Evolutionary conservation across 2,888 invertebrate species (phyloP).

Genomic region (Caenorhabditis uteleia): DNA sequence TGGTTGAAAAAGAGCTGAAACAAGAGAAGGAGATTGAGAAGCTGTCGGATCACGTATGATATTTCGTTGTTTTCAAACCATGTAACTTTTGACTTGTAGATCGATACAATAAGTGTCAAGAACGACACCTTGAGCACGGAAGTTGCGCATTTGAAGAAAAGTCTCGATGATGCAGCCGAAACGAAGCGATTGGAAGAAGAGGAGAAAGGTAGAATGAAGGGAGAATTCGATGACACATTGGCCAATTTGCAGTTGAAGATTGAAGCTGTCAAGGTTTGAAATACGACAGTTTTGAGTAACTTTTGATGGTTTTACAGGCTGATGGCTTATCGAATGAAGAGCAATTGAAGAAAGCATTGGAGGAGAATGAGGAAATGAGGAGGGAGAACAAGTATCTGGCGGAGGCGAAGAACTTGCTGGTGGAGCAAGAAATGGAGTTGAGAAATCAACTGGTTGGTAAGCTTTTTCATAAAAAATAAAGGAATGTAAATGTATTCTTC

Average conservation of each 20-base stretch:
- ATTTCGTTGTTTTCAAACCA: no score
- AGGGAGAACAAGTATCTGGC: conserved; percentile 18
- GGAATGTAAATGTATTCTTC: not conserved
- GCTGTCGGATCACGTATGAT: conserved; percentile 6
- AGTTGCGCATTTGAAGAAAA: not conserved
- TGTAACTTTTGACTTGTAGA: no score
- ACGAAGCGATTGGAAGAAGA: not conserved
- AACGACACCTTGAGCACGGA: not conserved
- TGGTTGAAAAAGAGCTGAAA: conserved; percentile 7
- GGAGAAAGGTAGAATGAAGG: not conserved
- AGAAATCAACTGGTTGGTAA: not conserved
- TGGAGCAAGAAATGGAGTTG: conserved; percentile 4
- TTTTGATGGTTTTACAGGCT: no score
- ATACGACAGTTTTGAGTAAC: not conserved
- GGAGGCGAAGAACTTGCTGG: conserved; percentile 6
- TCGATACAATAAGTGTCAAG: no score
- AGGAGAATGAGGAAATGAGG: not conserved
- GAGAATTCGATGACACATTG: not conserved
- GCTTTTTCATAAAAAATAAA: not conserved
- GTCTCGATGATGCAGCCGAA: not conserved
- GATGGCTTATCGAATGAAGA: not conserved
- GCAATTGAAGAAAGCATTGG: not conserved
- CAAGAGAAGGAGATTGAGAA: conserved; percentile 21
- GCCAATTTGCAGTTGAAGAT: not conserved
- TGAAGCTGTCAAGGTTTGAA: not conserved